Evolutionary conservation across 2,888 invertebrate genomes (phyloP), one percentile per base, ranked within the genome.

Genomic region (Charanyca ferruginea): DNA sequence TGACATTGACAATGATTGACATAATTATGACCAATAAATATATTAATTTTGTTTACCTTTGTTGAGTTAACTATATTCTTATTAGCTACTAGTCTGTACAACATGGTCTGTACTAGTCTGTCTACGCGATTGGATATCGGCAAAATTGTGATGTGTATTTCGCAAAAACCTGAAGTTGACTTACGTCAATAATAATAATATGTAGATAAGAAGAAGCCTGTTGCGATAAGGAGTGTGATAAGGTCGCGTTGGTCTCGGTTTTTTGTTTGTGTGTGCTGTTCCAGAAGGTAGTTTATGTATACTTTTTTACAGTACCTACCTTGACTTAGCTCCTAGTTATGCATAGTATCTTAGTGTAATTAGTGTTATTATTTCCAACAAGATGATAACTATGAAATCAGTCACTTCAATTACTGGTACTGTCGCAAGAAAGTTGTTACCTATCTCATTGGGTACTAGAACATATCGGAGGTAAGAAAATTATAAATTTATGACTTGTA

Each of bases 301-400:
- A 32, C 38, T 2, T 38, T 38, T 16, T 16, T 13, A 38, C 38
- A 38, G 16, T 38, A 38, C 16, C 38, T 38, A 38, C 38, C 13
- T 38, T 38, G 16, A 4, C 4, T 16, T 16, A 32, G 32, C 32
- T 32, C 8, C 8, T 38, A 74, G 8, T 20, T 52, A 55, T 51
- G 45, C 25, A 49, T 18, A 45, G 48, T 32, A 49, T 38, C 44
- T 35, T 13, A 38, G 38, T 38, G 1, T 38, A 38, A 23, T 16
- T 22, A 44, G 16, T 20, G 0, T 16, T 16, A 38, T 11, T 69
- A 58, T 73, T 42, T 47, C 6, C 8, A 53, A 38, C 35, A 77
- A 61, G 28, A 67, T 73, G 71, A 51, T 28, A 23, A 45, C 49
- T 38, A 59, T 73, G 13, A 76, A 73, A 71, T 64, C 54, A 16